Base-by-base conservation (phyloP, 2,888 invertebrate species). In the Aricia artaxerxes region DNA sequence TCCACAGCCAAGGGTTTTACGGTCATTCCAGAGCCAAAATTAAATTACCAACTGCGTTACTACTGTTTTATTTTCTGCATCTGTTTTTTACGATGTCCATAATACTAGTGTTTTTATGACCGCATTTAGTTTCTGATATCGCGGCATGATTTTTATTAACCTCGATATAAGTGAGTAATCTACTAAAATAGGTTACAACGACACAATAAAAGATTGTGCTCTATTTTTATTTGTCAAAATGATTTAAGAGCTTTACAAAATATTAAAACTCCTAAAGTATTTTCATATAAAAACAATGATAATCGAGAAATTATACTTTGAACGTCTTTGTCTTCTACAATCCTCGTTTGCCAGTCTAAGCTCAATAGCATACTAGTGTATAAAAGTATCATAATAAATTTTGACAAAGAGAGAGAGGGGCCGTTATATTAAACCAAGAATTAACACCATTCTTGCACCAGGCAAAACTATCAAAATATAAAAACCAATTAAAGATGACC, bases 41-140 rank as follows among this genome's bases (percentile, higher is more conserved):
- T 35, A 76, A 76, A 76, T 57, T 53, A 76, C 35, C 4, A 53
- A 75, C 75, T 11, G 75, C 31, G 57, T 35, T 75, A 76, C 35
- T 75, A 31, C 53, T 57, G 57, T 76, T 76, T 76, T 76, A 76
- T 76, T 76, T 57, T 35, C 76, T 49, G 57, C 76, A 57, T 76
- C 76, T 76, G 76, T 53, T 35, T 76, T 76, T 76, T 76, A 76
- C 57, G 49, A 57, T 53, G 57, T 16, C 76, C 16, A 57, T 76
- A 76, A 76, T 57, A 38, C 35, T 53, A 57, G 53, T 57, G 57
- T 76, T 76, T 76, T 76, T 76, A 76, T 57, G 35, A 6, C 35
- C 75, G 31, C 9, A 31, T 75, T 75, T 44, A 44, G 75, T 75
- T 75, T 7, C 57, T 76, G 31, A 76, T 76, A 53, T 16, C 24